Evolutionary conservation across 2,888 invertebrate species (phyloP).

Genomic region (Brenthis ino): DNA sequence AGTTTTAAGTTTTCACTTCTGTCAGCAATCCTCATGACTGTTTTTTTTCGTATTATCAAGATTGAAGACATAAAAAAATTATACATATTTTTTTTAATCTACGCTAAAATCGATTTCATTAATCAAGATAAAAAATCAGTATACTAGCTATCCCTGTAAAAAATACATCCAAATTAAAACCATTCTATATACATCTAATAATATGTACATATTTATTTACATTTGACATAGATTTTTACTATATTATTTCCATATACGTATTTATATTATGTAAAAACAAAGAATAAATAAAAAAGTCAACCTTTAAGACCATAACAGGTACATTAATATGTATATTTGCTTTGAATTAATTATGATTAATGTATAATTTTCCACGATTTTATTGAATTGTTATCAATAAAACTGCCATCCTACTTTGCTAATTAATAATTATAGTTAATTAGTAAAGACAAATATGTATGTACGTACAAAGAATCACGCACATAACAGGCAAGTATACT

Average conservation of each 20-base stretch:
- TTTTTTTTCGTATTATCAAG: no score
- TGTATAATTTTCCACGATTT: not conserved
- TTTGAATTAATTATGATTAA: constrained; percentile 1
- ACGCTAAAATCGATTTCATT: not conserved
- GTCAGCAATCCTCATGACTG: no score
- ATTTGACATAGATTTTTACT: constrained; percentile 11
- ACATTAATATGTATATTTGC: constrained; percentile 10
- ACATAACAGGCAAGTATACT: no score
- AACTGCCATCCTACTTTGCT: not conserved
- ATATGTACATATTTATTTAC: not conserved
- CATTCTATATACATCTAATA: not conserved
- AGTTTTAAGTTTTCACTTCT: no score
- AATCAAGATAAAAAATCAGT: constrained; percentile 8
- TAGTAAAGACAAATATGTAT: not conserved
- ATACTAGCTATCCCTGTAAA: not conserved
- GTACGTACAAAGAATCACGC: no score
- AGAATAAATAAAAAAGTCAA: not conserved
- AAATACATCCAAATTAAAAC: not conserved
- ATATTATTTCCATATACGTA: not conserved
- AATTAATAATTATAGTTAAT: constrained; percentile 6
- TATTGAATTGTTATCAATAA: not conserved
- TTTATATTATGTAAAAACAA: no score
- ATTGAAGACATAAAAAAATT: not conserved
- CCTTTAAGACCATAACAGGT: constrained; percentile 2
- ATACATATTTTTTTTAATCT: not conserved